Evolutionary conservation across 2,888 invertebrate species (phyloP), one percentile per base, ranked within the genome.

Genomic region (Eumacrocentrus americanus): DNA sequence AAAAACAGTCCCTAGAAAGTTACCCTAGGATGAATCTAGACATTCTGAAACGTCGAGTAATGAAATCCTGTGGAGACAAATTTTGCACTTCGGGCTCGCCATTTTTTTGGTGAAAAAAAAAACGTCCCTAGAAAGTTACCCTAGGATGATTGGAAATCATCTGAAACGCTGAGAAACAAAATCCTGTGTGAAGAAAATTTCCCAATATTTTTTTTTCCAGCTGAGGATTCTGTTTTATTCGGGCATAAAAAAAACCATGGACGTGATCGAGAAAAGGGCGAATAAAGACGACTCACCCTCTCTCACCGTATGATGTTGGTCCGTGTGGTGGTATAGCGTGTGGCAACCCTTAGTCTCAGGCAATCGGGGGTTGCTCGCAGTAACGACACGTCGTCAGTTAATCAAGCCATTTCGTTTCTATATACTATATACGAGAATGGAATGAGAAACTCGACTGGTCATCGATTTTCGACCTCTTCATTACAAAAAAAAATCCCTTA

Each of bases 371-470:
- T 73, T 75, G 70, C 74, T 69, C 70, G 68, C 70, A 67, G 74
- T 76, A 75, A 78, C 75, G 78, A 78, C 71, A 71, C 74, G 72
- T 78, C 75, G 74, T 75, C 78, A 71, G 80, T 80, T 80, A 80
- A 80, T 80, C 80, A 80, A 80, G 79, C 76, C 75, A 77, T 80
- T 80, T 77, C 75, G 77, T 67, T 75, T 71, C 71, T 71, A n/a
- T n/a, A n/a, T n/a, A n/a, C n/a, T n/a, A n/a, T n/a, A n/a, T n/a
- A 60, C 71, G 71, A 18, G 23, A 69, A 61, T 55, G 67, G 75
- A 72, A 76, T 66, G 70, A 72, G 70, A 67, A 75, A 74, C 70
- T 63, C 34, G 9, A 34, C 53, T 52, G 37, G 25, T 35, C 58
- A 55, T 58, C 55, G 50, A 54, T 59, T 47, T 50, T 37, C 22